These are phyloP conservation scores for Nothoprocta pentlandii DNA, from an alignment of 2,113 vertebrate genomes.

Conservation along the genomic window DNA sequence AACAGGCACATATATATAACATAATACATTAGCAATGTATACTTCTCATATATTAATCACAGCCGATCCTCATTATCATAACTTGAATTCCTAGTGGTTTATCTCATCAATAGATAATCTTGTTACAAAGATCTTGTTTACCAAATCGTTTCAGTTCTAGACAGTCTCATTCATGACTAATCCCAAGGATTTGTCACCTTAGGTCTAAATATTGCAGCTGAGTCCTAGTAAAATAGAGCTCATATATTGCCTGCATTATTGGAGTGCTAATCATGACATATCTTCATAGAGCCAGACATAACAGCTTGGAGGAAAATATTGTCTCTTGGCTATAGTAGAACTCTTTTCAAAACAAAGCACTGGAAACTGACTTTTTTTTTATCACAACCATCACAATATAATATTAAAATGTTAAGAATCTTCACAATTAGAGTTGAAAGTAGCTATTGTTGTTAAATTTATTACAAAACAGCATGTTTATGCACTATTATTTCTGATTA, in stretches of 20 bases:
- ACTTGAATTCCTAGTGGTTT: not conserved
- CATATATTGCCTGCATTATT: not conserved
- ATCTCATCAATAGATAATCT: not conserved
- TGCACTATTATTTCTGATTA: not conserved
- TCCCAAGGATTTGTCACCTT: not conserved
- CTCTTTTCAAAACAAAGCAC: not conserved
- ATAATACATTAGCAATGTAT: not conserved
- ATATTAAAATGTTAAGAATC: not conserved
- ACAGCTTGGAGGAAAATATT: not conserved
- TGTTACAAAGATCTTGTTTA: not conserved
- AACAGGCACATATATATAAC: not conserved
- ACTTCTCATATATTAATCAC: not conserved
- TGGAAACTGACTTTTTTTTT: not conserved
- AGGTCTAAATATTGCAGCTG: not conserved
- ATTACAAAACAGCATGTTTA: not conserved
- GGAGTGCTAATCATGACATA: not conserved
- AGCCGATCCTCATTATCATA: not conserved
- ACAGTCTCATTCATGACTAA: not conserved
- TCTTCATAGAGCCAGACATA: not conserved
- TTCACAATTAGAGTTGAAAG: not conserved
- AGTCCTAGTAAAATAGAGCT: not conserved
- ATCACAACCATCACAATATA: not conserved
- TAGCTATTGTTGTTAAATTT: not conserved
- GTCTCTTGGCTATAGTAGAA: not conserved
- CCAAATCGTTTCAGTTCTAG: not conserved